These are phyloP conservation scores for Limnephilus marmoratus DNA, from an alignment of 2,888 invertebrate genomes.

Conservation along the genomic window DNA sequence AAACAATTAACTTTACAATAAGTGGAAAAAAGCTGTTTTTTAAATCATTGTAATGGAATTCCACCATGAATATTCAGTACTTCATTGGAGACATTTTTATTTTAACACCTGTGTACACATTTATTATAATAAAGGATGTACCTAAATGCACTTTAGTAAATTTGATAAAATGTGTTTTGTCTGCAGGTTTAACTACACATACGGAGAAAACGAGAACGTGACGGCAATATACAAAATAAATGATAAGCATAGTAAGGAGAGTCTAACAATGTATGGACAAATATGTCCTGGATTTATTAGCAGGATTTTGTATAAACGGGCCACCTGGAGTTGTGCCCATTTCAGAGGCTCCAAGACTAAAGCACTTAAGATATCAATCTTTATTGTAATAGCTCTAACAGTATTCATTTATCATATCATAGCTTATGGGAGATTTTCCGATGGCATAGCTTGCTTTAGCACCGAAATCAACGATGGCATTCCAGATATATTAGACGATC, in stretches of 20 bases:
- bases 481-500: constrained; percentile 60
- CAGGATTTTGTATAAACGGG: constrained; percentile 4
- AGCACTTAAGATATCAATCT: constrained; percentile 38
- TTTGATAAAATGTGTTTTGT: background rate
- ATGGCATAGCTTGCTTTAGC: constrained; percentile 59
- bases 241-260: background rate
- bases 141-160: too few species aligned
- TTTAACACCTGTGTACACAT: too few species aligned
- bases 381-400: constrained; percentile 15
- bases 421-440: constrained; percentile 25
- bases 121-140: background rate
- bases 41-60: too few species aligned
- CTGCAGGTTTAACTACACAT: background rate
- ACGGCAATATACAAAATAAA: background rate
- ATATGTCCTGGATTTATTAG: background rate
- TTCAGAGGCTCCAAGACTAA: constrained; percentile 6
- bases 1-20: too few species aligned
- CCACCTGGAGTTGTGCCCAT: background rate
- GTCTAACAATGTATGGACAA: background rate
- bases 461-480: constrained; percentile 54
- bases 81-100: too few species aligned
- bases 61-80: too few species aligned
- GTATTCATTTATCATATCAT: constrained; percentile 48
- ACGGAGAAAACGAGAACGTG: background rate
- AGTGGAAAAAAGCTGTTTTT: too few species aligned